These are phyloP conservation scores for Carcina quercana DNA, from an alignment of 2,888 invertebrate species.

Conservation along the genomic window DNA sequence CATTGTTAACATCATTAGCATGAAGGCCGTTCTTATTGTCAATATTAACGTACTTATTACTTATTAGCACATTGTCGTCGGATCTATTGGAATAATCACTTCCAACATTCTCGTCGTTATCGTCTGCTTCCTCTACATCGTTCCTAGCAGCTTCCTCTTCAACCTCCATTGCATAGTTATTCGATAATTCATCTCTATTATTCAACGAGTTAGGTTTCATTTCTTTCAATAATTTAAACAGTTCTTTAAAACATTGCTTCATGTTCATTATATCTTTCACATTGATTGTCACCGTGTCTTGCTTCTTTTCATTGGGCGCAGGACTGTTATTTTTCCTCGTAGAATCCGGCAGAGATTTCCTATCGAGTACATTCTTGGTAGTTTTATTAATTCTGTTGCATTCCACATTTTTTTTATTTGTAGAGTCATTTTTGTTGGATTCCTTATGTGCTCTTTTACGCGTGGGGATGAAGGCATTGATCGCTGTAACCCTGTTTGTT, in stretches of 20 bases:
- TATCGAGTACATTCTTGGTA: conserved; percentile 15
- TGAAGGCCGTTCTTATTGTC: too few species aligned
- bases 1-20: too few species aligned
- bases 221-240: conserved; percentile 34
- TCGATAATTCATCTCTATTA: neutral
- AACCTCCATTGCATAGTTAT: neutral
- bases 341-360: conserved; percentile 37
- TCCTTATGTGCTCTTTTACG: conserved; percentile 29
- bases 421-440: conserved; percentile 13
- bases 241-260: conserved; percentile 28
- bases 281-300: conserved; percentile 23
- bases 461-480: conserved; percentile 19
- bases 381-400: conserved; percentile 12
- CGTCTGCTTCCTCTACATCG: conserved; percentile 5
- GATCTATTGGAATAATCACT: conserved; percentile 33
- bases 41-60: conserved; percentile 31
- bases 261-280: conserved; percentile 31
- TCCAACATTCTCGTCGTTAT: conserved; percentile 13
- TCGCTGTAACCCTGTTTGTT: conserved; percentile 35
- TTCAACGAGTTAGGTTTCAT: conserved; percentile 20
- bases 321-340: conserved; percentile 28
- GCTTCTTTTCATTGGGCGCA: conserved; percentile 10
- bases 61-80: conserved; percentile 37
- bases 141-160: neutral
- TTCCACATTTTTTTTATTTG: conserved; percentile 5